Conservation (phyloP, 1,140 invertebrate genomes). For the Panulirus ornatus region DNA sequence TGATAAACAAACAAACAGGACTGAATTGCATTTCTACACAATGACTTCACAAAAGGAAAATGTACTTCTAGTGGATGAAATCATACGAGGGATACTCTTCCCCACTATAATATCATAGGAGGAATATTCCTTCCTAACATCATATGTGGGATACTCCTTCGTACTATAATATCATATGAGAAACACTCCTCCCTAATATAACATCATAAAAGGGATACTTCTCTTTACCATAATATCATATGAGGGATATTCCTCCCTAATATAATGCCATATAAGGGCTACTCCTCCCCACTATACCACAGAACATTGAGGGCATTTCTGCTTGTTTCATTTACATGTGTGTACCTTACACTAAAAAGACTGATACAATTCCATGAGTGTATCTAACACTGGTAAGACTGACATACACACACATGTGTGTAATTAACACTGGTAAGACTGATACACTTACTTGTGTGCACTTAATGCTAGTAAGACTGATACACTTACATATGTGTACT, state of each 20-base stretch:
- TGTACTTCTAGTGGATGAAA: too few relatives aligned
- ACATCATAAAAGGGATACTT: background rate
- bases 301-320: constrained; percentile 32
- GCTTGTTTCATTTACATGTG: constrained; percentile 26
- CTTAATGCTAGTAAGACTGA: constrained; percentile 43
- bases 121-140: constrained; percentile 3
- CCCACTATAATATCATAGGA: too few relatives aligned
- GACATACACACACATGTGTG: constrained; percentile 19
- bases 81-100: background rate
- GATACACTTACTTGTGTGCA: constrained; percentile 24
- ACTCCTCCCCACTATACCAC: background rate
- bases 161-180: background rate
- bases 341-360: constrained; percentile 13
- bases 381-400: constrained; percentile 28
- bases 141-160: too few relatives aligned
- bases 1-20: background rate
- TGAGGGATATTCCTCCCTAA: too few relatives aligned
- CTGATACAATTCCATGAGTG: constrained; percentile 36
- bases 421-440: constrained; percentile 38
- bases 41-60: background rate
- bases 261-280: background rate
- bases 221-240: background rate
- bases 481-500: constrained; percentile 44
- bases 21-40: background rate
- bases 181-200: too few relatives aligned